phyloP scores from a whole-genome alignment of 1,140 invertebrate species.

The Muscidifurax raptorellus region DNA sequence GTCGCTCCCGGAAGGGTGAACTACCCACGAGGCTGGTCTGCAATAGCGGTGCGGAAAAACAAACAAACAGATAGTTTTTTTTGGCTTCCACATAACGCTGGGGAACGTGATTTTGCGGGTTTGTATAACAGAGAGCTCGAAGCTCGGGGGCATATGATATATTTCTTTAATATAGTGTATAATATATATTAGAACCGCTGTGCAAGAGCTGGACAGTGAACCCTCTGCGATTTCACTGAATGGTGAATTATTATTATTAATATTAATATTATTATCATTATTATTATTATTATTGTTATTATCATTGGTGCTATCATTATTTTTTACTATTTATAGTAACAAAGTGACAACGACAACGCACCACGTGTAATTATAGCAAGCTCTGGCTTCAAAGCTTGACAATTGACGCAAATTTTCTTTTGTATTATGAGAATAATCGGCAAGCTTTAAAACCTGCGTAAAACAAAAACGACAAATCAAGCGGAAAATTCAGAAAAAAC shows the following conservation, averaged over 20 bases:
- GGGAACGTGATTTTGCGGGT: too few species aligned
- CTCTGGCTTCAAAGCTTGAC: slow-evolving; percentile 13
- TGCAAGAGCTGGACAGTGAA: not conserved
- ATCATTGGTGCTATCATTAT: not conserved
- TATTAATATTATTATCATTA: not conserved
- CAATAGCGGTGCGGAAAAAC: slow-evolving; percentile 60
- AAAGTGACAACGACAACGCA: slow-evolving; percentile 5
- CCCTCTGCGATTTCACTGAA: not conserved
- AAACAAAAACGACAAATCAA: not conserved
- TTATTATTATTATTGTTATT: not conserved
- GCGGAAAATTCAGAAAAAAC: slow-evolving; percentile 18
- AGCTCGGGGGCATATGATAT: not conserved
- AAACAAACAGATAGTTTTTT: slow-evolving; percentile 32
- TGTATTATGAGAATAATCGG: not conserved
- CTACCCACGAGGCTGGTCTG: slow-evolving; percentile 79
- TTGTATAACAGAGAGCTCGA: too few species aligned
- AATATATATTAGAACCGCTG: not conserved
- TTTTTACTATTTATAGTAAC: not conserved
- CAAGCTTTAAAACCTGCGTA: not conserved
- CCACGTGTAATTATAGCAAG: slow-evolving; percentile 35
- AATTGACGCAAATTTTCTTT: not conserved
- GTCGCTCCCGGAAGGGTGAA: slow-evolving; percentile 89
- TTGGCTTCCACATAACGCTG: not conserved
- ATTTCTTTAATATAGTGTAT: not conserved
- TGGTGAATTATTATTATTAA: not conserved